A percentile compares a stretch with the other conserved stretches of the same genome.
These are phyloP conservation scores for Spicauda simplicius DNA, from an alignment of 2,888 invertebrate species.

Conservation along the genomic window DNA sequence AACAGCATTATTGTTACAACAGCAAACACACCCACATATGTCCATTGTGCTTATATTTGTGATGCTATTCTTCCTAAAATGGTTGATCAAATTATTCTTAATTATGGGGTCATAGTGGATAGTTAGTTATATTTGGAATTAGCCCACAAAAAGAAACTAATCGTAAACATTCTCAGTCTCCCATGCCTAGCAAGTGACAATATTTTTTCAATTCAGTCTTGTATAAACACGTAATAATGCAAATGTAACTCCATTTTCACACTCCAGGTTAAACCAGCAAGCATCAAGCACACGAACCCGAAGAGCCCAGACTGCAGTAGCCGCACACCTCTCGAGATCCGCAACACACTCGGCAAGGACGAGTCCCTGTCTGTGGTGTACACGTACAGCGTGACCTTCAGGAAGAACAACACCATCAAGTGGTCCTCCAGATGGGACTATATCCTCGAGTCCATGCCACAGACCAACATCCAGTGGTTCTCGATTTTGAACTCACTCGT, in stretches of 20 bases:
- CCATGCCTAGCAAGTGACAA: no score
- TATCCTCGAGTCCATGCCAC: conserved; percentile 98
- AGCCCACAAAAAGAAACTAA: no score
- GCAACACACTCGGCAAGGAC: conserved; percentile 76
- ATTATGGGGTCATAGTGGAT: no score
- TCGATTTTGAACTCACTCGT: conserved; percentile 99
- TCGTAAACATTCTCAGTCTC: no score
- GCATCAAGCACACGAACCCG: conserved; percentile 80
- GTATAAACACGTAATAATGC: no score
- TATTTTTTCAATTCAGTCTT: no score
- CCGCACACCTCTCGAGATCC: conserved; percentile 89
- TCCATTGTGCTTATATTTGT: no score
- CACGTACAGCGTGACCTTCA: conserved; percentile 94
- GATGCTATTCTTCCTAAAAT: no score
- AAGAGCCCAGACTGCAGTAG: conserved; percentile 77
- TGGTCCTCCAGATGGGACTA: conserved; percentile 99
- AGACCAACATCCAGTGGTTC: conserved; percentile 99
- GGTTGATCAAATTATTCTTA: no score
- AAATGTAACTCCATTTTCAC: not conserved
- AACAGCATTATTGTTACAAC: no score
- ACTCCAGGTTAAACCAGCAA: conserved; percentile 80
- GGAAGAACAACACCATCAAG: conserved; percentile 92
- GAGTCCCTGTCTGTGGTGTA: conserved; percentile 89
- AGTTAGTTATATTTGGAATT: no score
- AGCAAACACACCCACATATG: no score